Conservation (phyloP, 1,140 invertebrate species). For the Chionoecetes opilio region DNA sequence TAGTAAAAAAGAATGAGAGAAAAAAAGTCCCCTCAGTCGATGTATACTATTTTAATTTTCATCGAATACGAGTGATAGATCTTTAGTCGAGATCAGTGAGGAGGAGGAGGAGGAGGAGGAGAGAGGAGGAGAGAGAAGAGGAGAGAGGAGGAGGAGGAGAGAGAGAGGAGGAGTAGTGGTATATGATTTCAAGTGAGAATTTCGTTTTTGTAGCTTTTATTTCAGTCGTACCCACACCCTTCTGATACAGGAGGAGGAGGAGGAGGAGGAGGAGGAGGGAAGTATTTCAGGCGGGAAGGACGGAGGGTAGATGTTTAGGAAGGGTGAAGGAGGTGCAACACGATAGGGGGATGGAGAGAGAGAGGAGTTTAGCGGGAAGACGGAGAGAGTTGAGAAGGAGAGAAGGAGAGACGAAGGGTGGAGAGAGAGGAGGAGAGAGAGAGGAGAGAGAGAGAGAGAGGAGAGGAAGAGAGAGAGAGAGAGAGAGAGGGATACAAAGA, state of each 20-base stretch:
- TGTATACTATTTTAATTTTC: not conserved
- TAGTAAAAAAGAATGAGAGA: not conserved
- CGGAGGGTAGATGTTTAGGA: not conserved
- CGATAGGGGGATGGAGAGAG: not conserved
- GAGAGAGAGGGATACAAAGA: slow-evolving; percentile 7
- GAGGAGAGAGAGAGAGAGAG: not conserved
- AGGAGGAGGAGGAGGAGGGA: slow-evolving; percentile 4
- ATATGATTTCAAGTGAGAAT: slow-evolving; percentile 3
- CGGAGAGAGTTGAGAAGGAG: not conserved
- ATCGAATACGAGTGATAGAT: not conserved
- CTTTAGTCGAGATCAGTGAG: slow-evolving; percentile 2
- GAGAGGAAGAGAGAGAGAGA: slow-evolving; percentile 40
- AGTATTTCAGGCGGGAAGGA: no score
- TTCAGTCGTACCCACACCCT: not conserved
- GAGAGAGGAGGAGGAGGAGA: slow-evolving; percentile 9
- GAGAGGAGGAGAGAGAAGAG: not conserved
- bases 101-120: not conserved
- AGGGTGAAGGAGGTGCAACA: not conserved
- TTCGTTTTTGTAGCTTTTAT: not conserved
- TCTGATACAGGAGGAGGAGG: not conserved
- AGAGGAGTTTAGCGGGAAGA: not conserved
- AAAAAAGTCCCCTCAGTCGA: not conserved
- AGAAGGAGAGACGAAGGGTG: not conserved
- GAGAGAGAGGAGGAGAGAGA: not conserved
- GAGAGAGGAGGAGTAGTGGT: not conserved